Evolutionary conservation across 2,888 invertebrate species (phyloP).

Genomic region (Clivina fossor): DNA sequence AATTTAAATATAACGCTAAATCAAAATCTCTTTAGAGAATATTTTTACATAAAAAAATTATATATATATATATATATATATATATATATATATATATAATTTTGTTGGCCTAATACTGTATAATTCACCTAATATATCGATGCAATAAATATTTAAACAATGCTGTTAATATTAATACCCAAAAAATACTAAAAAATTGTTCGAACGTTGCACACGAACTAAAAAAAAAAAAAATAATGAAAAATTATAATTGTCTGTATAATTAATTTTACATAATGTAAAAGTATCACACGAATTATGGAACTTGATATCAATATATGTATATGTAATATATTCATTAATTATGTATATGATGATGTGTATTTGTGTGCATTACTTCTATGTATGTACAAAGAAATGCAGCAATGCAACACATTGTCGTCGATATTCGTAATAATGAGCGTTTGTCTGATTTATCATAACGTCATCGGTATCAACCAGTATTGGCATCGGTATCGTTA

Average conservation of each 20-base stretch:
- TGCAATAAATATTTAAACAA: constrained; percentile 33
- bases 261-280: constrained; percentile 18
- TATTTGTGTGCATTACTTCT: constrained; percentile 11
- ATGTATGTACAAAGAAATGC: constrained; percentile 9
- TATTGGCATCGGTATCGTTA: too few species aligned
- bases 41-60: neutral
- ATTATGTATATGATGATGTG: constrained; percentile 11
- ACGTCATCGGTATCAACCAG: too few species aligned
- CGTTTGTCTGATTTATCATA: too few species aligned
- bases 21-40: too few species aligned
- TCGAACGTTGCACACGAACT: constrained; percentile 6
- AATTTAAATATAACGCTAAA: too few species aligned
- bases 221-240: constrained; percentile 15
- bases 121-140: constrained; percentile 23
- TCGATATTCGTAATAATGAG: constrained; percentile 17
- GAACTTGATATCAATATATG: constrained; percentile 26
- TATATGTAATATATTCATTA: too few species aligned
- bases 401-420: constrained; percentile 18
- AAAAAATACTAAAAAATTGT: constrained; percentile 24
- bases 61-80: neutral
- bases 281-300: constrained; percentile 32
- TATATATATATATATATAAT: constrained; percentile 10
- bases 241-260: constrained; percentile 1
- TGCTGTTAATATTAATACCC: constrained; percentile 25
- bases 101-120: constrained; percentile 30